These are phyloP conservation scores for Atta cephalotes DNA, from an alignment of 1,140 invertebrate species.

Conservation along the genomic window DNA sequence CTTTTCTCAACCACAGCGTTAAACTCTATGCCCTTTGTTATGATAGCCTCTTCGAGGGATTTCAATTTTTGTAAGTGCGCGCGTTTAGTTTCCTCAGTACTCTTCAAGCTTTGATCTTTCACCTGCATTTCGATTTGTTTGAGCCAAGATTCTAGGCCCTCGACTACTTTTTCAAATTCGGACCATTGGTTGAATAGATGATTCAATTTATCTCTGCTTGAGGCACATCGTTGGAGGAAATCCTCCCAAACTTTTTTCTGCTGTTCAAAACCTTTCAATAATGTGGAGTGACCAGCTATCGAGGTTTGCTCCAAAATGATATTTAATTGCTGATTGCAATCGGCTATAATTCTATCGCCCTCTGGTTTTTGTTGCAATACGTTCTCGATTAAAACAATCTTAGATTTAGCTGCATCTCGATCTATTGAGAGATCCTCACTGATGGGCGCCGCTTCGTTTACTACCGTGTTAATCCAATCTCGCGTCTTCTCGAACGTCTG, in stretches of 20 bases:
- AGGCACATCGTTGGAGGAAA: slow-evolving; percentile 91
- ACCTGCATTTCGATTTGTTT: slow-evolving; percentile 93
- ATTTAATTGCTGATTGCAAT: slow-evolving; percentile 91
- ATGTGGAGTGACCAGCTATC: slow-evolving; percentile 90
- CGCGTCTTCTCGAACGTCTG: slow-evolving; percentile 91
- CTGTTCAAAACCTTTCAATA: slow-evolving; percentile 92
- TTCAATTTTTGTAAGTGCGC: slow-evolving; percentile 93
- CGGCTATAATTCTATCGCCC: slow-evolving; percentile 91
- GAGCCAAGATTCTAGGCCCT: slow-evolving; percentile 93
- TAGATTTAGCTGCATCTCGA: slow-evolving; percentile 91
- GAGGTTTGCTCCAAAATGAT: slow-evolving; percentile 93
- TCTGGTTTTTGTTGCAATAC: slow-evolving; percentile 91
- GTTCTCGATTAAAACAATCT: slow-evolving; percentile 91
- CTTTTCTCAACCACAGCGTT: slow-evolving; percentile 90
- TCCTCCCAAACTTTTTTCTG: slow-evolving; percentile 92
- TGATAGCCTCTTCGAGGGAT: slow-evolving; percentile 91
- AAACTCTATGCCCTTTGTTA: slow-evolving; percentile 90
- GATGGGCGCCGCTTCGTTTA: slow-evolving; percentile 89
- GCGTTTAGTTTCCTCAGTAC: slow-evolving; percentile 93
- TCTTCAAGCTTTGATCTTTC: slow-evolving; percentile 96
- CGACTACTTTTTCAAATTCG: slow-evolving; percentile 92
- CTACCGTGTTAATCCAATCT: slow-evolving; percentile 91
- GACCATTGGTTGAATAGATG: slow-evolving; percentile 92
- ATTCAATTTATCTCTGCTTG: slow-evolving; percentile 90
- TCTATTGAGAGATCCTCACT: slow-evolving; percentile 91